phyloP scores from a whole-genome alignment of 2,113 vertebrate genomes.

The Rhinolophus ferrumequinum region DNA sequence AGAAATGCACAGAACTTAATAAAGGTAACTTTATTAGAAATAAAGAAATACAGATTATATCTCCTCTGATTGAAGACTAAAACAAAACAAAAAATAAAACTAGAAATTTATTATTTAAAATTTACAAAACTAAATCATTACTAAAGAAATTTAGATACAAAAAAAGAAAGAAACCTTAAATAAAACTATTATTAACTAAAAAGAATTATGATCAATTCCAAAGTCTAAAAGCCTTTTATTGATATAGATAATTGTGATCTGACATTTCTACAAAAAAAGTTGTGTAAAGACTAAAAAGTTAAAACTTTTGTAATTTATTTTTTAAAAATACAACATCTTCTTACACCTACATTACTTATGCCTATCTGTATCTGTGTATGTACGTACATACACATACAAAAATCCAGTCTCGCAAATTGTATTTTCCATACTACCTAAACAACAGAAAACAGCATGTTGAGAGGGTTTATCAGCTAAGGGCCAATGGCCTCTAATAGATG shows the following conservation, averaged over 20 bases:
- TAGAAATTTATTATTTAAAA: too few relatives aligned
- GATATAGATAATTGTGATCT: background rate
- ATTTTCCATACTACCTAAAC: background rate
- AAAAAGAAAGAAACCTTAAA: background rate
- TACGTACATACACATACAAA: background rate
- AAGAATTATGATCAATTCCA: background rate
- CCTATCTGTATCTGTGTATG: background rate
- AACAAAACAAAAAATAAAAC: too few relatives aligned
- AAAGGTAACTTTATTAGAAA: background rate
- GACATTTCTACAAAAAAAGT: background rate
- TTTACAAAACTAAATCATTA: too few relatives aligned
- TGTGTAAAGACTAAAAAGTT: background rate
- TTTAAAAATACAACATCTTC: constrained; percentile 23
- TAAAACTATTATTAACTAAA: background rate
- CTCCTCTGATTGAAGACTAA: too few relatives aligned
- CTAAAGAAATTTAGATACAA: too few relatives aligned
- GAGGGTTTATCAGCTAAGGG: background rate
- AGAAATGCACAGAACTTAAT: constrained; percentile 39
- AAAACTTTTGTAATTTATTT: background rate
- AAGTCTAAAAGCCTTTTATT: constrained; percentile 7
- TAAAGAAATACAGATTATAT: background rate
- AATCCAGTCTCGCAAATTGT: constrained; percentile 8
- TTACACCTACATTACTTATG: background rate
- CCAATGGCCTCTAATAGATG: background rate
- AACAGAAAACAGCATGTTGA: background rate